Conservation (phyloP, 2,888 invertebrate species). For the Xanthostigma xanthostigma region DNA sequence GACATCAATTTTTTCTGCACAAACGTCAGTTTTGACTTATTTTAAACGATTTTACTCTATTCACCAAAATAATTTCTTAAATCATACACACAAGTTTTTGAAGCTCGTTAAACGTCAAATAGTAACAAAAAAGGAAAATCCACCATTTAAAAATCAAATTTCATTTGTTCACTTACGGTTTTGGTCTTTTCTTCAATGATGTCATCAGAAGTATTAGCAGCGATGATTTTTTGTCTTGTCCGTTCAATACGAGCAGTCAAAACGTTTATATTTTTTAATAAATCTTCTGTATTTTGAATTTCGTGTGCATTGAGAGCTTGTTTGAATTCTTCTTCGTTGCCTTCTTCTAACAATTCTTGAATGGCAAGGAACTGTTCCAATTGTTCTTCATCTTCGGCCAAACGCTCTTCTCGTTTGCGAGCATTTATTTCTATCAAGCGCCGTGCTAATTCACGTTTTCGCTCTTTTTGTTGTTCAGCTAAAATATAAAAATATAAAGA, state of each 20-base stretch:
- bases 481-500: too few species aligned
- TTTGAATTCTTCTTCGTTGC: conserved; percentile 57
- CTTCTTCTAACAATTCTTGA: conserved; percentile 62
- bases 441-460: conserved; percentile 71
- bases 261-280: conserved; percentile 58
- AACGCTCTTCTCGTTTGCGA: conserved; percentile 69
- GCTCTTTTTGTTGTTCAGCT: conserved; percentile 74
- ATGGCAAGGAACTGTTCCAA: conserved; percentile 59
- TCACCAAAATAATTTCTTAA: too few species aligned
- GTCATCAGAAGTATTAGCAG: conserved; percentile 51
- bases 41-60: too few species aligned
- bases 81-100: too few species aligned
- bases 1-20: too few species aligned
- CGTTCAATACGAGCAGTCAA: conserved; percentile 60
- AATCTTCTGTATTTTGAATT: conserved; percentile 58
- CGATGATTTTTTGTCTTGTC: conserved; percentile 58
- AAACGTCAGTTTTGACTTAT: too few species aligned
- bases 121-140: too few species aligned
- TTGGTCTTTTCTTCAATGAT: conserved; percentile 30
- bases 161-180: conserved; percentile 19
- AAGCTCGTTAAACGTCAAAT: too few species aligned
- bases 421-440: conserved; percentile 81
- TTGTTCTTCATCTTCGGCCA: conserved; percentile 80
- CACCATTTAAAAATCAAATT: too few species aligned
- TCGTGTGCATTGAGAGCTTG: conserved; percentile 61